These are phyloP conservation scores for Cariama cristata DNA, from an alignment of 2,113 vertebrate genomes.

Conservation along the genomic window DNA sequence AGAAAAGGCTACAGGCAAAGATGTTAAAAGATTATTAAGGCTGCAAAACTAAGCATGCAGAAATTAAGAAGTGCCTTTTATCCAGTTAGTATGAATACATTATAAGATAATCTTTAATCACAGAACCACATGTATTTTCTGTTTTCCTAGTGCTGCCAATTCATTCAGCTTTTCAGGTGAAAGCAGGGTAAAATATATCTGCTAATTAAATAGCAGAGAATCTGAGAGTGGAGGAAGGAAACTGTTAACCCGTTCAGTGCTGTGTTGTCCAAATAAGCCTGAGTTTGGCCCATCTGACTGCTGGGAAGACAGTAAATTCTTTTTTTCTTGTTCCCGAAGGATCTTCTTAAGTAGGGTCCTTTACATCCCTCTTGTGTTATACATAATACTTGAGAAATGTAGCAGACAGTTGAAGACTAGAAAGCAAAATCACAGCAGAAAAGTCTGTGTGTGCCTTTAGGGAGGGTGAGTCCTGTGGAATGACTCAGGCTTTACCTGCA, in stretches of 20 bases:
- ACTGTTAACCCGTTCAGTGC: not conserved
- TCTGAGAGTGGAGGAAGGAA: not conserved
- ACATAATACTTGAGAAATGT: not conserved
- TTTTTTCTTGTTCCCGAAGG: not conserved
- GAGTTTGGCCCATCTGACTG: not conserved
- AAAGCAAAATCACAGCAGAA: not conserved
- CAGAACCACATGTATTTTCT: not conserved
- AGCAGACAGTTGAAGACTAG: not conserved
- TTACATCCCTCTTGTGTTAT: not conserved
- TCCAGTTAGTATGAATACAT: not conserved
- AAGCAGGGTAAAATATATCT: not conserved
- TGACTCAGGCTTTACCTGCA: accelerated
- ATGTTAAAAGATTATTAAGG: not conserved
- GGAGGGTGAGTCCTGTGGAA: not conserved
- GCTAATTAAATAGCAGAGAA: not conserved
- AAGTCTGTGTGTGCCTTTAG: not conserved
- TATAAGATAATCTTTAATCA: not conserved
- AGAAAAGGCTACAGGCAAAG: not conserved
- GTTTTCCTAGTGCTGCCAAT: not conserved
- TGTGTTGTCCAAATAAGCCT: not conserved
- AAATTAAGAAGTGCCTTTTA: not conserved
- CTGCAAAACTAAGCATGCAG: not conserved
- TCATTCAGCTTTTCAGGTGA: not conserved
- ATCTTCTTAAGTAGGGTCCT: not conserved
- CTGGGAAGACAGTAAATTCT: not conserved